A percentile compares a stretch with the other conserved stretches of the same genome.
These are phyloP conservation scores for Octodon degus DNA, from an alignment of 2,113 vertebrate species.

Conservation along the genomic window DNA sequence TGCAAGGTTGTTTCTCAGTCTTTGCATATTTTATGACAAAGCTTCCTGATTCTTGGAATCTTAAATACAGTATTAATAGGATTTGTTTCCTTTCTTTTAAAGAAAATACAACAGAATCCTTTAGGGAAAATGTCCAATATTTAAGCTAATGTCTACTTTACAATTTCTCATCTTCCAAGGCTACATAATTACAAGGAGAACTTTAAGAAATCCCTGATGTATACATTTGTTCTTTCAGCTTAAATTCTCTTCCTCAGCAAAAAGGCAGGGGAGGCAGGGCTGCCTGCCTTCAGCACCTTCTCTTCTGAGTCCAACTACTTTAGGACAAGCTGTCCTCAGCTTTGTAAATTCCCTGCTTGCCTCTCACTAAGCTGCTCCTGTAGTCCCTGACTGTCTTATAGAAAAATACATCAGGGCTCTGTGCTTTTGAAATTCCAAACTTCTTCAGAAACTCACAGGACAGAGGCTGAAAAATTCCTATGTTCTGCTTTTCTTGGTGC, in stretches of 20 bases:
- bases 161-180: neutral
- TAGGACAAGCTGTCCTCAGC: neutral
- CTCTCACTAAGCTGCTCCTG: neutral
- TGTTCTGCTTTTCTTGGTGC: neutral
- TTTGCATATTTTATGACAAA: slow-evolving; percentile 35
- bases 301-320: neutral
- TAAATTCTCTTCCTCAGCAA: slow-evolving; percentile 11
- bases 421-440: neutral
- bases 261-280: neutral
- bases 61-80: slow-evolving; percentile 33
- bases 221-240: slow-evolving; percentile 23
- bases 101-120: slow-evolving; percentile 36
- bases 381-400: neutral
- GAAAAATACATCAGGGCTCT: neutral
- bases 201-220: slow-evolving; percentile 4
- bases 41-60: slow-evolving; percentile 1
- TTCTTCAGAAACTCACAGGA: neutral
- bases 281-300: neutral
- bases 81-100: slow-evolving; percentile 12
- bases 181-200: slow-evolving; percentile 42
- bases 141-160: slow-evolving; percentile 23
- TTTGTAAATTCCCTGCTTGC: neutral
- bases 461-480: neutral
- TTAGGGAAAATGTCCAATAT: slow-evolving; percentile 48
- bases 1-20: slow-evolving; percentile 22